Percentiles rank a stretch among this genome's conserved stretches.
Conservation (phyloP, 1,140 invertebrate species). For the Dreissena rostriformis region DNA sequence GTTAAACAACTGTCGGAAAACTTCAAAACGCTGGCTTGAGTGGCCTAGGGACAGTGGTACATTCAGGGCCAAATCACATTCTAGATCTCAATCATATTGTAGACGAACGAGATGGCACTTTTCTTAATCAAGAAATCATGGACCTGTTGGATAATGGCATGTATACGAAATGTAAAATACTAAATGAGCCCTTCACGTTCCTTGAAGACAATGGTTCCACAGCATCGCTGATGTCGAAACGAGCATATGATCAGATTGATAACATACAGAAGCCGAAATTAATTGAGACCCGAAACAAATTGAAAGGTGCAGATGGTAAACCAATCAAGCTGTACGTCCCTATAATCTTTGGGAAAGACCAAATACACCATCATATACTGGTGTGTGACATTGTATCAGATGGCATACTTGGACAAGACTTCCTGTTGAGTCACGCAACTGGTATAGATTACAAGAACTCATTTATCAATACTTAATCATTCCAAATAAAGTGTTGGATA, state of each 20-base stretch:
- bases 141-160: too few relatives aligned
- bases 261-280: background rate
- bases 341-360: background rate
- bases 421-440: slow-evolving; percentile 22
- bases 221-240: background rate
- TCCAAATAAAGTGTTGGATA: slow-evolving; percentile 1
- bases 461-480: background rate
- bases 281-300: background rate
- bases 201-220: slow-evolving; percentile 32
- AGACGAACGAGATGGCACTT: too few relatives aligned
- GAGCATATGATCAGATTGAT: slow-evolving; percentile 13
- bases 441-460: background rate
- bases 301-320: slow-evolving; percentile 10
- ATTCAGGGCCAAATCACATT: too few relatives aligned
- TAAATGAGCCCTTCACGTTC: background rate
- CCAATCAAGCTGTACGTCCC: background rate
- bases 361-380: background rate
- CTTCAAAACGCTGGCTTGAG: too few relatives aligned
- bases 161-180: too few relatives aligned
- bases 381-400: slow-evolving; percentile 29
- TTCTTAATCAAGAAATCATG: too few relatives aligned
- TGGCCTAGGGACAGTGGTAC: too few relatives aligned
- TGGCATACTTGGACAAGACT: slow-evolving; percentile 34
- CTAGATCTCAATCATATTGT: too few relatives aligned
- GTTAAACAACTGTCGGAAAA: too few relatives aligned